phyloP scores from a whole-genome alignment of 2,113 vertebrate genomes.

The Sphaerodactylus townsendi region DNA sequence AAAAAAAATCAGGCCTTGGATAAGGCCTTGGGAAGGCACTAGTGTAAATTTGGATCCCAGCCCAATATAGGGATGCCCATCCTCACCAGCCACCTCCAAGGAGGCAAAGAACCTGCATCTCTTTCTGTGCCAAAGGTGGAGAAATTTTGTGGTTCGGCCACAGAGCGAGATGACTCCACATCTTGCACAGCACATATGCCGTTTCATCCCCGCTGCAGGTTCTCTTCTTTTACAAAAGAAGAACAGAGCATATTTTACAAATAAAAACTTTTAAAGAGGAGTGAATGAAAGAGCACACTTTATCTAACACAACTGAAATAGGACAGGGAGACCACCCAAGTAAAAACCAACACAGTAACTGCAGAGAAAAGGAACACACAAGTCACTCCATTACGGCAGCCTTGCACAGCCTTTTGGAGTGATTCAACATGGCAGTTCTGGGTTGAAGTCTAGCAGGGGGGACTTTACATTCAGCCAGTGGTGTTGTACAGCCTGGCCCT shows the following conservation, averaged over 20 bases:
- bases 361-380: slow-evolving; percentile 29
- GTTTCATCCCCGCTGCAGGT: not conserved
- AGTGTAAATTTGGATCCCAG: slow-evolving; percentile 22
- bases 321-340: not conserved
- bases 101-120: slow-evolving; percentile 40
- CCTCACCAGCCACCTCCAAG: slow-evolving; percentile 14
- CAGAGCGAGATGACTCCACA: not conserved
- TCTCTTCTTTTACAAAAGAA: slow-evolving; percentile 44
- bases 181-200: slow-evolving; percentile 11
- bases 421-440: not conserved
- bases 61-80: not conserved
- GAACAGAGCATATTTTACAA: slow-evolving; percentile 57
- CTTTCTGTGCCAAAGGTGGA: not conserved
- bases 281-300: slow-evolving; percentile 53
- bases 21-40: slow-evolving; percentile 26
- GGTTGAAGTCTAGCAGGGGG: not conserved
- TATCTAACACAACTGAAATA: slow-evolving; percentile 28
- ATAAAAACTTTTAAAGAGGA: slow-evolving; percentile 54
- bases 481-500: not conserved
- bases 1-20: not conserved
- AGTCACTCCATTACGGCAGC: not conserved
- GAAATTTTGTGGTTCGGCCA: slow-evolving; percentile 11
- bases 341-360: not conserved
- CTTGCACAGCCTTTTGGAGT: not conserved
- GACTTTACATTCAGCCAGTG: not conserved